Evolutionary conservation across 2,113 vertebrate genomes (phyloP).

Genomic region (Macroglossus sobrinus): DNA sequence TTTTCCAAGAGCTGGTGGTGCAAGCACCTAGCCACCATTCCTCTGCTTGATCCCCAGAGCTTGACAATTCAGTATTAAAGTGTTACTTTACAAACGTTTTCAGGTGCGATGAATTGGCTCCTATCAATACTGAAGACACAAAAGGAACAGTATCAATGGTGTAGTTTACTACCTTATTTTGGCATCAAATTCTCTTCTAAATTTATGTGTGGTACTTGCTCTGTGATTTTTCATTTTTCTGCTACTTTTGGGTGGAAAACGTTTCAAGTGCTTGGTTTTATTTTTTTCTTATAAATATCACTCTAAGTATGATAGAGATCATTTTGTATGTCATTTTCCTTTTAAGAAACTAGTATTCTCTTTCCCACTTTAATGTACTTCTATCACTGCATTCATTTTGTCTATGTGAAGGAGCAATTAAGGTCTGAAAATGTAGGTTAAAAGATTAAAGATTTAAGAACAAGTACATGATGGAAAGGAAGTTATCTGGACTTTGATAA

Average conservation of each 20-base stretch:
- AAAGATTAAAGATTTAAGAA: not conserved
- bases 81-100: not conserved
- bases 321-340: not conserved
- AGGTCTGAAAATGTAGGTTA: not conserved
- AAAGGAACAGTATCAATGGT: not conserved
- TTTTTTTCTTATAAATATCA: not conserved
- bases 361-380: not conserved
- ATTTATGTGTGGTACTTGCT: not conserved
- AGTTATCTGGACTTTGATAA: not conserved
- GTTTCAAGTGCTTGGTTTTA: not conserved
- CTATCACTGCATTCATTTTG: not conserved
- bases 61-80: not conserved
- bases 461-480: not conserved
- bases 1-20: not conserved
- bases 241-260: not conserved
- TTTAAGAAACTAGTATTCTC: not conserved
- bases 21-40: not conserved
- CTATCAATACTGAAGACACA: not conserved
- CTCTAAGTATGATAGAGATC: not conserved
- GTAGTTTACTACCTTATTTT: not conserved
- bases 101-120: not conserved
- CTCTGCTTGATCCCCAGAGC: not conserved
- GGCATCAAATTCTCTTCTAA: not conserved
- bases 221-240: not conserved
- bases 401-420: not conserved